Base-by-base conservation (phyloP, 1,140 invertebrate species). In the Drosophila albomicans region DNA sequence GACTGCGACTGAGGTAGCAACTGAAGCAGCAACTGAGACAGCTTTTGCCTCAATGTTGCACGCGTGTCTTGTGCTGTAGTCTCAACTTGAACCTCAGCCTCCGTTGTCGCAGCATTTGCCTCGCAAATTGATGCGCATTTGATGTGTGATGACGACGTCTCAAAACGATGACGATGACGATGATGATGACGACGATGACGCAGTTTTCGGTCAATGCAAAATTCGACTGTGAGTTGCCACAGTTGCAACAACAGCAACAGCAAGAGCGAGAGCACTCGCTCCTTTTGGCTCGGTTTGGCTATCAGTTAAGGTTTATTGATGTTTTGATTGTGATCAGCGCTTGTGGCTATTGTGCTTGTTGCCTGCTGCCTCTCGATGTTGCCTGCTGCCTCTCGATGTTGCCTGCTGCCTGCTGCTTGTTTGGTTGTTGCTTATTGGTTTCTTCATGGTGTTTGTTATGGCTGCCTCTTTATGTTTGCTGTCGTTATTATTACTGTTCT, bases 271-370 rank as follows among this genome's bases (percentile, higher is more conserved):
- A 54, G n/a, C 1, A 15, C 48, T 41, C 54, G 59, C 54, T 57
- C 32, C 52, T 54, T 56, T 75, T 51, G 41, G 52, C 54, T 62
- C 54, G 57, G 43, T 13, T 67, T 63, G 72, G 56, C 61, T 84
- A 91, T 84, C 88, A 88, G 88, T 91, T 91, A 91, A 90, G 88
- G 88, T 91, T 91, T 91, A 91, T 91, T 91, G 88, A 91, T 91
- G 88, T 91, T 91, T 91, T 89, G 88, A 91, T 91, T 91, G 78
- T 59, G 81, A 91, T 91, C 89, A 81, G 65, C 56, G 89, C 87
- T 78, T 75, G 78, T 58, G 87, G 87, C 82, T 75, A 76, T 90
- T 68, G 63, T 49, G 35, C 52, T 32, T 73, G 35, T 51, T 35
- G 70, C 43, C 11, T 61, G 13, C 6, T 28, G 58, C 43, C 3